A percentile compares a stretch with the other conserved stretches of the same genome.
phyloP scores from a whole-genome alignment of 2,888 invertebrate species.

The Tetranychus piercei region DNA sequence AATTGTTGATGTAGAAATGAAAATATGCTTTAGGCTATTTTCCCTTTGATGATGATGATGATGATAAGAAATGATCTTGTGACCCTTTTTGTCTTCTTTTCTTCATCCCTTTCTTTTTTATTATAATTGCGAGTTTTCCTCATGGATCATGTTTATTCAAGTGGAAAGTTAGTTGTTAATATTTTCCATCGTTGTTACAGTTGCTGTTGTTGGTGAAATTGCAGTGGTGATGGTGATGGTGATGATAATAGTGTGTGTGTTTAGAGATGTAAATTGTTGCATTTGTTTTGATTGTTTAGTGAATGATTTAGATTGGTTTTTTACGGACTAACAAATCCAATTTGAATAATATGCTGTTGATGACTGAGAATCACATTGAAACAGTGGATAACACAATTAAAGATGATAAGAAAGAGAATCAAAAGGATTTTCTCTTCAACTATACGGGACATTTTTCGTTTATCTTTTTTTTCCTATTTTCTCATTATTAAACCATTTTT shows the following conservation, averaged over 20 bases:
- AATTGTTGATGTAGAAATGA: background rate
- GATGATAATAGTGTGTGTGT: background rate
- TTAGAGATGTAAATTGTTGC: too few relatives aligned
- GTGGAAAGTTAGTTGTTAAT: background rate
- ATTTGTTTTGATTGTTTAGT: too few relatives aligned
- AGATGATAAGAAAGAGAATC: too few relatives aligned
- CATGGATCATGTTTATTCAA: background rate
- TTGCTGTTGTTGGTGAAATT: background rate
- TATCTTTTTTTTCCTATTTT: too few relatives aligned
- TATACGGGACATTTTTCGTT: too few relatives aligned
- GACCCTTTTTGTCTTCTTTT: background rate
- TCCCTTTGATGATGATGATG: background rate
- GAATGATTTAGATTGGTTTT: too few relatives aligned
- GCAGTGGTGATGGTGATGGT: background rate
- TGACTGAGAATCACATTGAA: too few relatives aligned
- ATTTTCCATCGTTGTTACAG: background rate
- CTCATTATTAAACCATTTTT: too few relatives aligned
- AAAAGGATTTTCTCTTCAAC: too few relatives aligned
- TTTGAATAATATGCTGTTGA: too few relatives aligned
- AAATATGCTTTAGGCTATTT: background rate
- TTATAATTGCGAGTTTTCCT: background rate
- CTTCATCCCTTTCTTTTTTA: background rate
- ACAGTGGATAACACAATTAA: too few relatives aligned
- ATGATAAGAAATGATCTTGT: background rate
- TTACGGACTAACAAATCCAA: too few relatives aligned